Evolutionary conservation across 2,888 invertebrate genomes (phyloP).

Genomic region (Noctua fimbriata): DNA sequence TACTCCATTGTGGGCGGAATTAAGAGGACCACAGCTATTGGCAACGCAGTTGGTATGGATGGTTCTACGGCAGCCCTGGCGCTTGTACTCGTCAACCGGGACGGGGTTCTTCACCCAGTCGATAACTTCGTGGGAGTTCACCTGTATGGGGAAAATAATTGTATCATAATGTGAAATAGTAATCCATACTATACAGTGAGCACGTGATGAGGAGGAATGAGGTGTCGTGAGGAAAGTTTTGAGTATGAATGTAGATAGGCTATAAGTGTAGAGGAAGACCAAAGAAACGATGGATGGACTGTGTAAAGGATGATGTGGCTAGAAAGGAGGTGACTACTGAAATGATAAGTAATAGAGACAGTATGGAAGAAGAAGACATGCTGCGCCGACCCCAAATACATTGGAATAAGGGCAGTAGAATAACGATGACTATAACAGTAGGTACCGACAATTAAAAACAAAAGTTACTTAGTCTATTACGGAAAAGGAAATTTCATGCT

Average conservation of each 20-base stretch:
- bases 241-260: background rate
- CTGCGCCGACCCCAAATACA: too few relatives aligned
- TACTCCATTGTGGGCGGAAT: conserved; percentile 71
- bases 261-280: too few relatives aligned
- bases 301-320: too few relatives aligned
- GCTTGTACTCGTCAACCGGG: conserved; percentile 76
- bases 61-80: conserved; percentile 63
- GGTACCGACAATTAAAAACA: background rate
- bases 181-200: background rate
- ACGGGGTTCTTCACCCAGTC: conserved; percentile 90
- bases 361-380: too few relatives aligned
- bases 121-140: conserved; percentile 83
- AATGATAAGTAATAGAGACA: too few relatives aligned
- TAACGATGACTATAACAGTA: background rate
- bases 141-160: conserved; percentile 71
- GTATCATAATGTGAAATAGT: background rate
- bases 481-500: too few relatives aligned
- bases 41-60: conserved; percentile 53
- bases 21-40: conserved; percentile 69
- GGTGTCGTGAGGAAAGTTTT: background rate
- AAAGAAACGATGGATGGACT: too few relatives aligned
- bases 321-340: too few relatives aligned
- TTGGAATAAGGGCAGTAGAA: too few relatives aligned
- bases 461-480: background rate
- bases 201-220: background rate